Evolutionary conservation across 2,113 vertebrate species (phyloP).

Genomic region (Mixornis gularis): DNA sequence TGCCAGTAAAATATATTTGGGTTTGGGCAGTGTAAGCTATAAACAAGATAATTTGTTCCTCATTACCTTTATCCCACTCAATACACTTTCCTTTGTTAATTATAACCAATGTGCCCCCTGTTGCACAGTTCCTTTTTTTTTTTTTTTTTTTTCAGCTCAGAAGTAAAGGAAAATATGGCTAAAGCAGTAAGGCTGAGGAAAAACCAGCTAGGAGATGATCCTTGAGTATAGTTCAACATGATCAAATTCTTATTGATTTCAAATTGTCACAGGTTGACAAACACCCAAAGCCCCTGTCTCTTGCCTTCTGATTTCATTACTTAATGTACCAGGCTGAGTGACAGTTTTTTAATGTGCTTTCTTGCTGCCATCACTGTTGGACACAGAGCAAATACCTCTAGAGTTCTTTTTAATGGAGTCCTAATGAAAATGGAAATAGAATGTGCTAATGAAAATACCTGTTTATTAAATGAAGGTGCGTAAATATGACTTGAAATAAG

Average conservation of each 20-base stretch:
- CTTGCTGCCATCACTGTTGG: background rate
- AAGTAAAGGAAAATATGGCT: background rate
- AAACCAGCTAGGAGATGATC: background rate
- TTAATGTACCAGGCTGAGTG: background rate
- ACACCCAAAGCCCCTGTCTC: background rate
- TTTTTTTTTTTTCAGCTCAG: background rate
- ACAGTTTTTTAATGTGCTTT: background rate
- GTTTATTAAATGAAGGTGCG: background rate
- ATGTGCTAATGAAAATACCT: background rate
- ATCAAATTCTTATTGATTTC: constrained; percentile 26
- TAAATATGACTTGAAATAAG: background rate
- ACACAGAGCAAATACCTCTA: background rate
- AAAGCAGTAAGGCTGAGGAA: background rate
- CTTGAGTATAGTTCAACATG: background rate
- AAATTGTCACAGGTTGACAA: background rate
- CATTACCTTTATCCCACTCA: background rate
- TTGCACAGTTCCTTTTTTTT: background rate
- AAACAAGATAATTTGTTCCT: background rate
- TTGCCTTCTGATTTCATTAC: constrained; percentile 10
- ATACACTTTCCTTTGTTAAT: background rate
- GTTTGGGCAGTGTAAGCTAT: background rate
- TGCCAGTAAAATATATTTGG: background rate
- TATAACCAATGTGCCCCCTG: background rate
- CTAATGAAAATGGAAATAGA: background rate
- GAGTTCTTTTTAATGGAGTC: background rate